These are phyloP conservation scores for Caretta caretta DNA, from an alignment of 2,113 vertebrate genomes.

Conservation along the genomic window DNA sequence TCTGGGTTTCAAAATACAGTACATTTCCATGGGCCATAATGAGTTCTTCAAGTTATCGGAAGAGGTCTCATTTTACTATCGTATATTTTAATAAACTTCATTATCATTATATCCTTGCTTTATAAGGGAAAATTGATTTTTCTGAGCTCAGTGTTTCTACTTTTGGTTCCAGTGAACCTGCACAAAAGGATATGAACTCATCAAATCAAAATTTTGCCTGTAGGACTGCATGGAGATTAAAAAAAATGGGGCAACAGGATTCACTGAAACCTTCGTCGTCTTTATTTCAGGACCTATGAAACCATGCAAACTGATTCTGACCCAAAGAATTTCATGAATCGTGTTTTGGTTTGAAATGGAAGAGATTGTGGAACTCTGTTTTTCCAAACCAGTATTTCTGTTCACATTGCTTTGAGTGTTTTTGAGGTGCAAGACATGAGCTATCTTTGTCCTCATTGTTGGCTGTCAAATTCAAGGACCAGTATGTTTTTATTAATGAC, in stretches of 20 bases:
- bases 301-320: background rate
- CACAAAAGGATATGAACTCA: background rate
- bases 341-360: background rate
- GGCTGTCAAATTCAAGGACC: conserved; percentile 6
- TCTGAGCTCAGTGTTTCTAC: background rate
- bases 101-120: background rate
- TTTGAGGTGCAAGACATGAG: background rate
- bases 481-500: conserved; percentile 43
- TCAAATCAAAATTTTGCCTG: background rate
- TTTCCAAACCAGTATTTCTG: background rate
- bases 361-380: background rate
- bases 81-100: background rate
- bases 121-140: background rate
- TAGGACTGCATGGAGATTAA: background rate
- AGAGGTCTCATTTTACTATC: background rate
- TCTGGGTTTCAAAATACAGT: background rate
- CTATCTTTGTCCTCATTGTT: background rate
- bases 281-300: background rate
- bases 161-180: background rate
- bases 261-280: background rate
- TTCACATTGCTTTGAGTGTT: background rate
- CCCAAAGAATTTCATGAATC: background rate
- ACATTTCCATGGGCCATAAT: background rate
- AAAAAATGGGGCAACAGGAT: background rate
- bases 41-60: background rate